Evolutionary conservation across 2,888 invertebrate species (phyloP), one percentile per base, ranked within the genome.

Genomic region (Trypoxylon attenuatum): DNA sequence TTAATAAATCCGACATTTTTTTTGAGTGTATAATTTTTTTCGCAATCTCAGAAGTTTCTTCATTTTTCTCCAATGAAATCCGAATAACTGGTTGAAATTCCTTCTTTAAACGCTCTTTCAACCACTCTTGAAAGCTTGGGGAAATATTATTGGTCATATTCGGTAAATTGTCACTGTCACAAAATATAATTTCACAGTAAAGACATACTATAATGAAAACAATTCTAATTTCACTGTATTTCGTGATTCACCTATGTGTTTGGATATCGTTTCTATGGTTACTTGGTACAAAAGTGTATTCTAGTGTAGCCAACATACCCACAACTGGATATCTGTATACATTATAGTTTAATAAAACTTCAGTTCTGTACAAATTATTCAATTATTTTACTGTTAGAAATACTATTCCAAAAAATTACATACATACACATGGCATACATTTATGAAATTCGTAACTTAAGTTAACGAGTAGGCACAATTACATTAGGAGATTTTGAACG

Each of bases 401-500:
- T 19, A 4, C 16, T 16, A 41, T 15, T 41, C 27, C 18, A 19
- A 4, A 41, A 8, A 43, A 33, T 33, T n/a, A 38, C 5, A 15
- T 8, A 16, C 22, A 5, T 43, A 39, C 38, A 47, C 18, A 41
- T 38, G 41, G 39, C 42, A 58, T 55, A 16, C 38, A 33, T 8
- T n/a, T 42, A 38, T 10, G 47, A 21, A 45, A 8, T 15, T 56
- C 13, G 33, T 29, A 25, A 22, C 27, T 47, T 73, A n/a, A n/a
- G n/a, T n/a, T 59, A 80, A 42, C 82, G 82, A 1, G 76, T 58
- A 49, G 82, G 75, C 59, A 83, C 75, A 63, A 87, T 88, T 22
- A 92, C 86, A 2, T 91, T 91, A 0, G 94, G 92, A 52, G 91
- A 89, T 69, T 92, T 90, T 2, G 91, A 88, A 62, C 91, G 89